Evolutionary conservation across 2,888 invertebrate genomes (phyloP).

Genomic region (Mesodorylaimus sp.): DNA sequence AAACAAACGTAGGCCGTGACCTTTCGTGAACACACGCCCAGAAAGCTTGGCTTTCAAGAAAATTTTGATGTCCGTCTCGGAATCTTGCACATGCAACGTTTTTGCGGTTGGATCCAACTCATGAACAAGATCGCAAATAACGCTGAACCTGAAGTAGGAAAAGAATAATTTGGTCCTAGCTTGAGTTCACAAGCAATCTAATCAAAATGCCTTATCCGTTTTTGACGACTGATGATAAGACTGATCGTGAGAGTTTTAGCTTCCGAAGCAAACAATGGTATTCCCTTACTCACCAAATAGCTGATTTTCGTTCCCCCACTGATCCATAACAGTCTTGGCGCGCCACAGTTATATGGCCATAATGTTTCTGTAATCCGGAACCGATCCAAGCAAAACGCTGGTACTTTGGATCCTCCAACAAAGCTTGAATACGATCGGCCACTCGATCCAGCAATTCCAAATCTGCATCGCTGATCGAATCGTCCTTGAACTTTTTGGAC

Average conservation of each 20-base stretch:
- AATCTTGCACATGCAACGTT: conserved; percentile 18
- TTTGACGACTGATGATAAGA: no score
- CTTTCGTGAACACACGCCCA: conserved; percentile 26
- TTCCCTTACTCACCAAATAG: neutral
- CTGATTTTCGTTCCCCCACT: conserved; percentile 7
- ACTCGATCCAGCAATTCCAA: conserved; percentile 19
- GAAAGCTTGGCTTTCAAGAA: conserved; percentile 18
- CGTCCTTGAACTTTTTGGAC: conserved; percentile 26
- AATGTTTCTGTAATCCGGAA: conserved; percentile 27
- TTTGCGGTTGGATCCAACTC: conserved; percentile 20
- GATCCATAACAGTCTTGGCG: conserved; percentile 19
- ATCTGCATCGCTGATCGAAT: conserved; percentile 19
- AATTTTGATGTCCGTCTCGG: conserved; percentile 26
- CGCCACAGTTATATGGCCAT: conserved; percentile 25
- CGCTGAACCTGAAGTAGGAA: conserved; percentile 11
- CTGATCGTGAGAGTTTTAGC: no score
- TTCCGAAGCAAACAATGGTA: no score
- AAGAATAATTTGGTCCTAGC: no score
- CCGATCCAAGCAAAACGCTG: conserved; percentile 21
- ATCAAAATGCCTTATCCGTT: no score
- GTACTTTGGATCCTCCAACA: conserved; percentile 7
- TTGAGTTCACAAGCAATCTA: no score
- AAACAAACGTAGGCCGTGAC: conserved; percentile 24
- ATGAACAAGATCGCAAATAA: conserved; percentile 21
- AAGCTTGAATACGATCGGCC: neutral